phyloP scores from a whole-genome alignment of 2,888 invertebrate species.

The Cephus nigrinus region DNA sequence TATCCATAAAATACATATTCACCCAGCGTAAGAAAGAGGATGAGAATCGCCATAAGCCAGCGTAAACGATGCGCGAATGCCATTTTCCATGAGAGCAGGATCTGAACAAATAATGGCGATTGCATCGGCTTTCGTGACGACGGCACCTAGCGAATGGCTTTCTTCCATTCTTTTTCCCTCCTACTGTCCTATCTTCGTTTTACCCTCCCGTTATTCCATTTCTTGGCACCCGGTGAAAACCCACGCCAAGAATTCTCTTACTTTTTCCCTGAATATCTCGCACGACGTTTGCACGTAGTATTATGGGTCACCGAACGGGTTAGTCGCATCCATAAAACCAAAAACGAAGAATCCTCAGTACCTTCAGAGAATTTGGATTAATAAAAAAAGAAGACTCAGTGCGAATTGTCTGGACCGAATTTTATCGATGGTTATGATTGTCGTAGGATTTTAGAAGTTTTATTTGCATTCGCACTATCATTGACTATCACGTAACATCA shows the following conservation, averaged over 20 bases:
- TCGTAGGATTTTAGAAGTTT: too few relatives aligned
- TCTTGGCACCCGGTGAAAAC: constrained; percentile 9
- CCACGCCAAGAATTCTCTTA: constrained; percentile 15
- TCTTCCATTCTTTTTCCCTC: constrained; percentile 11
- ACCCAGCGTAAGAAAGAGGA: constrained; percentile 13
- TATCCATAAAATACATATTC: constrained; percentile 27
- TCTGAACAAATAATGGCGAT: constrained; percentile 42
- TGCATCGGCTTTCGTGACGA: constrained; percentile 37
- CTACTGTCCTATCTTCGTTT: constrained; percentile 13
- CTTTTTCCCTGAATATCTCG: constrained; percentile 18
- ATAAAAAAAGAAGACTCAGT: too few relatives aligned
- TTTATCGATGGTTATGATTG: too few relatives aligned
- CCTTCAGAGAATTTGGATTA: too few relatives aligned
- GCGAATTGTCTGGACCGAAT: too few relatives aligned
- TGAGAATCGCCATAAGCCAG: constrained; percentile 31
- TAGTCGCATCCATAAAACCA: constrained; percentile 20
- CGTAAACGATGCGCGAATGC: constrained; percentile 39
- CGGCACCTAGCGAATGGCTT: constrained; percentile 19
- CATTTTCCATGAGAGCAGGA: constrained; percentile 26
- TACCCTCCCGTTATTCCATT: constrained; percentile 9
- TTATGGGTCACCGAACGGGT: constrained; percentile 24
- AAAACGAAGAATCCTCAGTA: too few relatives aligned
- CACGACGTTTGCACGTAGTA: constrained; percentile 25
- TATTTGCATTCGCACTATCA: too few relatives aligned
- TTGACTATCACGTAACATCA: too few relatives aligned